phyloP scores from a whole-genome alignment of 2,797 vertebrate genomes.

The Amazona ochrocephala region DNA sequence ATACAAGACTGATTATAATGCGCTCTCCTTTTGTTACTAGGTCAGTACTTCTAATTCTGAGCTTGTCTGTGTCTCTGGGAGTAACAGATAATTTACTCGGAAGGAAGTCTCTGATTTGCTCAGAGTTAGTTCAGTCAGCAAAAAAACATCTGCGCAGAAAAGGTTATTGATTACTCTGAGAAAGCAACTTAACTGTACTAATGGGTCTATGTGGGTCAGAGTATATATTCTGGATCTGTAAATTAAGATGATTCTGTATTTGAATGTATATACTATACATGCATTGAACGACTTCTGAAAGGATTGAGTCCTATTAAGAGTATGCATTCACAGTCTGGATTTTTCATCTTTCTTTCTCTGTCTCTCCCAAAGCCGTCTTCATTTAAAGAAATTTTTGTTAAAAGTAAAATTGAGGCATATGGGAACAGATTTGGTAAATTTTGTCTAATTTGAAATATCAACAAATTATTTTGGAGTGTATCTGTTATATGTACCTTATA shows the following conservation, averaged over 20 bases:
- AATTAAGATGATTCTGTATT: neutral
- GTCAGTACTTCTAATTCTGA: constrained; percentile 50
- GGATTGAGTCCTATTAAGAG: neutral
- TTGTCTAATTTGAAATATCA: neutral
- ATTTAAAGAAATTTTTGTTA: neutral
- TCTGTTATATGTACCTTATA: neutral
- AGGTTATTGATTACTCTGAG: neutral
- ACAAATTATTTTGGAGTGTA: neutral
- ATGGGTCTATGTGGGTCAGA: neutral
- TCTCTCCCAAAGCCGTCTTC: neutral
- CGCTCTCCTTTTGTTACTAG: constrained; percentile 37
- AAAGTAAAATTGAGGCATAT: neutral
- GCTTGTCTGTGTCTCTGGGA: constrained; percentile 7
- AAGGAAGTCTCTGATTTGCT: neutral
- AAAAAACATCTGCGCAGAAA: neutral
- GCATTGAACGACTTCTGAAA: neutral
- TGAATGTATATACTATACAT: neutral
- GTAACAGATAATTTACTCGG: neutral
- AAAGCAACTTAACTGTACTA: neutral
- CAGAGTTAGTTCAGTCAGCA: constrained; percentile 37
- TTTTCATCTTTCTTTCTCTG: neutral
- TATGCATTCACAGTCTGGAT: neutral
- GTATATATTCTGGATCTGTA: neutral
- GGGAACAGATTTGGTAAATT: neutral
- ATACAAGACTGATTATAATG: neutral